Evolutionary conservation across 2,113 vertebrate genomes (phyloP).

Genomic region (Phalacrocorax pelagicus): DNA sequence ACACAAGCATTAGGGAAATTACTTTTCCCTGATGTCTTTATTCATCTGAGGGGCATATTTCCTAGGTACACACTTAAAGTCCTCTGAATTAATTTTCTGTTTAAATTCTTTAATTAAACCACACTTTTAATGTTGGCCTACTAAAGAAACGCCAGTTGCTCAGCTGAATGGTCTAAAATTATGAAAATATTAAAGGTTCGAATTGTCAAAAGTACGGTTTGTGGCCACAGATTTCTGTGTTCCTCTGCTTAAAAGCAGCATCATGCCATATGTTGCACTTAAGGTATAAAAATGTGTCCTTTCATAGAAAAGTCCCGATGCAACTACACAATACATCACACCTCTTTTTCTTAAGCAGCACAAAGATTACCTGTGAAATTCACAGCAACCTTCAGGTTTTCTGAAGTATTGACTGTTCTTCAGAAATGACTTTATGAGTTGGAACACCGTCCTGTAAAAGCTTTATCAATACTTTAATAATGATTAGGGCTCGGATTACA

Average conservation of each 20-base stretch:
- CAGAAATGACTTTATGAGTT: background rate
- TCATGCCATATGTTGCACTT: background rate
- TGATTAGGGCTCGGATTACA: background rate
- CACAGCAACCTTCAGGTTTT: background rate
- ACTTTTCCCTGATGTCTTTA: background rate
- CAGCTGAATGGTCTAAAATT: background rate
- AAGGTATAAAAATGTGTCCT: background rate
- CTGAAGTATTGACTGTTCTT: background rate
- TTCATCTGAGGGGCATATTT: background rate
- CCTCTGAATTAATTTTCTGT: background rate
- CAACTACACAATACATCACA: background rate
- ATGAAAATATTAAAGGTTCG: background rate
- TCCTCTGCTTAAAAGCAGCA: background rate
- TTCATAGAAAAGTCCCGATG: background rate
- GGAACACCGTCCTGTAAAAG: background rate
- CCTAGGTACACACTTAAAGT: background rate
- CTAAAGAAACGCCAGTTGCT: background rate
- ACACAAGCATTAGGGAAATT: background rate
- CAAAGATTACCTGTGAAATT: background rate
- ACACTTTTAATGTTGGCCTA: background rate
- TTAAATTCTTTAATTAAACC: background rate
- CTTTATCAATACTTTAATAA: conserved; percentile 5
- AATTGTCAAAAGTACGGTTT: background rate
- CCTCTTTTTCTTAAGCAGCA: background rate
- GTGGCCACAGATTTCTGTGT: background rate